Evolutionary conservation across 1,140 invertebrate genomes (phyloP).

Genomic region (Caenorhabditis latens): DNA sequence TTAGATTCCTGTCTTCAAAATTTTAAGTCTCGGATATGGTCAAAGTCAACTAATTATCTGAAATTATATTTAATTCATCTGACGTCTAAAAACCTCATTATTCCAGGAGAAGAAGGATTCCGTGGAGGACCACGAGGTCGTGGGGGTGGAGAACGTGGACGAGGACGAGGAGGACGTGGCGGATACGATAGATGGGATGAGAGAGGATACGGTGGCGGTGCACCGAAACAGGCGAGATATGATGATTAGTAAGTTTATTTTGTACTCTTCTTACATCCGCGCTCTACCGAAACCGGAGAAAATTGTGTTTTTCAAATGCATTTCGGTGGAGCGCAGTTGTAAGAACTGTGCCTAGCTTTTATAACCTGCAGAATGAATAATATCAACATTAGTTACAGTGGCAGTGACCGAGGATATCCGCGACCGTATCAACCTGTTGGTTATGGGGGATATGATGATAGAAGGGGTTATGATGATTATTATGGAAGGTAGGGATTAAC

Average conservation of each 20-base stretch:
- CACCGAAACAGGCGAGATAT: neutral
- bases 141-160: neutral
- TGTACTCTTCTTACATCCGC: neutral
- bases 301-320: neutral
- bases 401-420: no score
- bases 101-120: neutral
- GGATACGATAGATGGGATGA: neutral
- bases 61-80: no score
- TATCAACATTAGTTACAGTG: neutral
- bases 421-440: neutral
- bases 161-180: neutral
- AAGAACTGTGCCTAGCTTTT: no score
- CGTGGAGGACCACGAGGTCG: neutral
- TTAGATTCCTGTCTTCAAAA: no score
- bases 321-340: no score
- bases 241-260: conserved; percentile 36
- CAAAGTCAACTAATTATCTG: no score
- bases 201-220: neutral
- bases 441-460: neutral
- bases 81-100: no score
- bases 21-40: no score
- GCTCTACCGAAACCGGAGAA: no score
- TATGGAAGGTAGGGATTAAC: conserved; percentile 11
- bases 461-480: conserved; percentile 19
- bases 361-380: no score